Evolutionary conservation across 1,140 invertebrate species (phyloP).

Genomic region (Chelonus insularis): DNA sequence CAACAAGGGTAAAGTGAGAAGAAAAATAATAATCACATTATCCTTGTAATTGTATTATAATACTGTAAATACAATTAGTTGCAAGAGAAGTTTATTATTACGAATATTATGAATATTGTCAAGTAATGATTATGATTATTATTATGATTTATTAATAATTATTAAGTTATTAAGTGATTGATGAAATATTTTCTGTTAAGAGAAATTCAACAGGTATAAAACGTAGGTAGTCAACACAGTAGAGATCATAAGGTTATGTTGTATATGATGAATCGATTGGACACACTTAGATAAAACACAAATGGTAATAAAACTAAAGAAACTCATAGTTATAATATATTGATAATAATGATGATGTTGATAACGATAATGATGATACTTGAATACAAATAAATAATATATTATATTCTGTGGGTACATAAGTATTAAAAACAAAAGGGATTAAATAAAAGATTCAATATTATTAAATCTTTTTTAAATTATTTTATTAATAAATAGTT

Average conservation of each 20-base stretch:
- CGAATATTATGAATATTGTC: constrained; percentile 16
- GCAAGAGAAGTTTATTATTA: constrained; percentile 44
- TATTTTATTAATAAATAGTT: too few species aligned
- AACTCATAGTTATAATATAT: constrained; percentile 36
- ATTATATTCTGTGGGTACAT: constrained; percentile 34
- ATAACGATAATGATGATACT: too few species aligned
- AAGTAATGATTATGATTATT: constrained; percentile 44
- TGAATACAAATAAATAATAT: constrained; percentile 27
- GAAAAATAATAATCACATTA: neutral
- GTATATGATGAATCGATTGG: neutral
- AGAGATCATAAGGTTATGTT: constrained; percentile 5
- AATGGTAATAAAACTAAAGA: constrained; percentile 31
- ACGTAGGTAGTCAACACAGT: constrained; percentile 5
- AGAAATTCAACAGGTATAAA: constrained; percentile 31
- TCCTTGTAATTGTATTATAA: constrained; percentile 44
- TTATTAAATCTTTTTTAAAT: too few species aligned
- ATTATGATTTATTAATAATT: constrained; percentile 34
- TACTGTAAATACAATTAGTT: constrained; percentile 55
- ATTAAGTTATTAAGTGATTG: constrained; percentile 19
- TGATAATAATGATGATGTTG: neutral
- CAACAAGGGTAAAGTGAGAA: neutral
- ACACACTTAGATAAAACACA: constrained; percentile 33
- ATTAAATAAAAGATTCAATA: neutral
- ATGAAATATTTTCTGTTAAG: constrained; percentile 54
- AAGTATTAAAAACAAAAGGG: neutral